A percentile compares a stretch with the other conserved stretches of the same genome.
Conservation (phyloP, 2,888 invertebrate genomes). For the Drosophila ochracea region DNA sequence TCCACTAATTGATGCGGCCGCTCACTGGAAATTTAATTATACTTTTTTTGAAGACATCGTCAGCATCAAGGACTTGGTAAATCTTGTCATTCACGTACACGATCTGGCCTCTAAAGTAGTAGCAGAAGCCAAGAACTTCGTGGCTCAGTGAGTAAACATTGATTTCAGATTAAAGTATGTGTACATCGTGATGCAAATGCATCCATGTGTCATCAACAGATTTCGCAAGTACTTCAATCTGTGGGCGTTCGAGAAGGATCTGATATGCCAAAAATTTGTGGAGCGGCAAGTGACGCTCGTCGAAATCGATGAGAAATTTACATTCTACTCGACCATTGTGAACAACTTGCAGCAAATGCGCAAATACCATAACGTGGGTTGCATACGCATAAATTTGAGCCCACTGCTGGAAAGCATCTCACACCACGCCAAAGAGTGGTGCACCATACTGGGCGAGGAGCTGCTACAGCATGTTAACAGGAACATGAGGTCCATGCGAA, state of each 20-base stretch:
- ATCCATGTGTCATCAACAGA: constrained; percentile 81
- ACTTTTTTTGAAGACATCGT: constrained; percentile 92
- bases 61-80: constrained; percentile 89
- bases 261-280: constrained; percentile 92
- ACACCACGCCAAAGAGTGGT: constrained; percentile 93
- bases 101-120: constrained; percentile 89
- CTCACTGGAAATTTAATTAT: constrained; percentile 86
- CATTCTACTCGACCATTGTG: constrained; percentile 92
- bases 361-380: constrained; percentile 88
- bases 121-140: constrained; percentile 87
- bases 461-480: constrained; percentile 89
- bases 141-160: constrained; percentile 59
- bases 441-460: constrained; percentile 89
- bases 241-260: constrained; percentile 91
- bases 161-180: background rate
- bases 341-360: constrained; percentile 88
- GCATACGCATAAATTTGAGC: constrained; percentile 89
- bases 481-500: constrained; percentile 89
- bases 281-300: constrained; percentile 88
- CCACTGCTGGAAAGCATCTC: constrained; percentile 90
- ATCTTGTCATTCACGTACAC: constrained; percentile 89
- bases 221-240: constrained; percentile 91
- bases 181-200: background rate
- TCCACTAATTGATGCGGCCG: constrained; percentile 85
- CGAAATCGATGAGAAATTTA: constrained; percentile 92